Evolutionary conservation across 92 coral and sea anemone species (phyloP).

Genomic region (Nematostella vectensis): DNA sequence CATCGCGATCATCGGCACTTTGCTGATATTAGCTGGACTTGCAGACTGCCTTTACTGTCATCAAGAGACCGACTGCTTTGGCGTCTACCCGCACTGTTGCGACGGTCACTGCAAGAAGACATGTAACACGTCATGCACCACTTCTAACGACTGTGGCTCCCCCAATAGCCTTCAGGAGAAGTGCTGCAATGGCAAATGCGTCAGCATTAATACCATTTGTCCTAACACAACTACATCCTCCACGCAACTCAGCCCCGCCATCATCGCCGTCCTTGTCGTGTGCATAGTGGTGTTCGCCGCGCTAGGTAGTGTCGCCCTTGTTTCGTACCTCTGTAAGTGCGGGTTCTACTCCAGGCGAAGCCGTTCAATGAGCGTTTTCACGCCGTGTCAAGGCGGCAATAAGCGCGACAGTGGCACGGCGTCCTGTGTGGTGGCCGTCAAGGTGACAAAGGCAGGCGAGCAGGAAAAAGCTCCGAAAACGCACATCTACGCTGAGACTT

Average conservation of each 20-base stretch:
- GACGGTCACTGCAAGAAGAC: constrained; percentile 42
- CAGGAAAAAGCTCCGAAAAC: background rate
- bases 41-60: constrained; percentile 25
- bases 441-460: background rate
- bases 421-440: background rate
- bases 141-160: constrained; percentile 45
- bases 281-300: constrained; percentile 27
- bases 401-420: background rate
- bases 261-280: constrained; percentile 37
- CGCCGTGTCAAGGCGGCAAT: background rate
- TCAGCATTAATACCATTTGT: constrained; percentile 15
- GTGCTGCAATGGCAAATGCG: constrained; percentile 54
- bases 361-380: background rate
- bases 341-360: constrained; percentile 13
- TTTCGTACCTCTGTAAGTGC: constrained; percentile 28
- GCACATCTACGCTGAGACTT: constrained; percentile 7
- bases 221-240: constrained; percentile 5
- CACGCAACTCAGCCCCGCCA: constrained; percentile 22
- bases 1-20: background rate
- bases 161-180: constrained; percentile 37
- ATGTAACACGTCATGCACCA: constrained; percentile 38
- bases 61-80: constrained; percentile 27
- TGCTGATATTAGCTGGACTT: constrained; percentile 2
- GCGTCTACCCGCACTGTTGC: constrained; percentile 37
- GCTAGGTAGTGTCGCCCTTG: constrained; percentile 28